phyloP scores from a whole-genome alignment of 2,797 vertebrate genomes.

The Mallotus villosus region DNA sequence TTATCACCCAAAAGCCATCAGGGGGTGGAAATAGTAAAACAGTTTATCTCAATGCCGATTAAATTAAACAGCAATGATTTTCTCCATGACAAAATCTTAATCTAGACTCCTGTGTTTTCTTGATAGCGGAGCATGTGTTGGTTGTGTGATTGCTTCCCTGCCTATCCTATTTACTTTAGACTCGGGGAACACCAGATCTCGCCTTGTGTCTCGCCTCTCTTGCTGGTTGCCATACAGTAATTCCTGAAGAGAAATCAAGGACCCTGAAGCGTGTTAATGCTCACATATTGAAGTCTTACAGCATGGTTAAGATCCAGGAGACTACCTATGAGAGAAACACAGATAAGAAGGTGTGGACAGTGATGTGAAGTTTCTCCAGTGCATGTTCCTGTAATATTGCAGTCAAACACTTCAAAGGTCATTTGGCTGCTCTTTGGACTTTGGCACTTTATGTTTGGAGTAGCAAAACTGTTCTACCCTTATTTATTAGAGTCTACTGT shows the following conservation, averaged over 20 bases:
- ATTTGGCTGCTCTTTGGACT: conserved; percentile 53
- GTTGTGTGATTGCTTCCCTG: conserved; percentile 75
- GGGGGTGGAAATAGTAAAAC: conserved; percentile 53
- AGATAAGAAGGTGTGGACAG: conserved; percentile 74
- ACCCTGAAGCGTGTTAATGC: conserved; percentile 83
- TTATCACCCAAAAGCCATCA: conserved; percentile 59
- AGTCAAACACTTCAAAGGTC: conserved; percentile 64
- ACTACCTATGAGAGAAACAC: conserved; percentile 63
- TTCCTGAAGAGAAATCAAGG: conserved; percentile 76
- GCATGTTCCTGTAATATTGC: conserved; percentile 65
- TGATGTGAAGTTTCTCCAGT: conserved; percentile 69
- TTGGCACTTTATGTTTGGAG: conserved; percentile 40
- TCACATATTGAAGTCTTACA: conserved; percentile 79
- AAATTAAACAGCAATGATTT: conserved; percentile 74
- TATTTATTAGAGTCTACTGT: neutral
- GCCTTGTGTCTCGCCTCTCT: conserved; percentile 59
- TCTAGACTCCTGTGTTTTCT: conserved; percentile 78
- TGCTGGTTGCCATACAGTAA: conserved; percentile 70
- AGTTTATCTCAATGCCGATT: conserved; percentile 69
- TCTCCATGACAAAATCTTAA: conserved; percentile 75
- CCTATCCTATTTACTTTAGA: conserved; percentile 78
- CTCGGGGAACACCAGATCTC: conserved; percentile 76
- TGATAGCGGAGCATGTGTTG: conserved; percentile 72
- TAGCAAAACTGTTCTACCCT: neutral
- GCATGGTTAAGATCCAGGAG: conserved; percentile 75